Conservation (phyloP, 2,113 vertebrate genomes). For the Acrocephalus kingi region DNA sequence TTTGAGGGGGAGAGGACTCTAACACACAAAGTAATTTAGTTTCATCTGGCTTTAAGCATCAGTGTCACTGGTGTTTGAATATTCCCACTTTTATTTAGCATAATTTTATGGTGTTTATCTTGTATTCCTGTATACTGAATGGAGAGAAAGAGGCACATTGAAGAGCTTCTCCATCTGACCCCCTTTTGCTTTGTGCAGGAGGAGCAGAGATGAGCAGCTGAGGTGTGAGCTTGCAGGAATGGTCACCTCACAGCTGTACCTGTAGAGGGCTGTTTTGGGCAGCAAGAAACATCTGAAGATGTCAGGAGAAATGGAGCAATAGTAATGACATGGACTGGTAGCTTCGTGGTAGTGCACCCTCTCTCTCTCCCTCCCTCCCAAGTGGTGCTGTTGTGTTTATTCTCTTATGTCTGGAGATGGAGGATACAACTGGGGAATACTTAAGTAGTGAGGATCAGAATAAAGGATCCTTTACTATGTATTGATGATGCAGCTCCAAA, state of each 20-base stretch:
- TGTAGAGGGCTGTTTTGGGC: not conserved
- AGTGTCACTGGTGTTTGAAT: fast-evolving
- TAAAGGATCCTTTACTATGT: not conserved
- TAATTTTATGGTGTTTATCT: not conserved
- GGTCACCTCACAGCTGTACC: fast-evolving
- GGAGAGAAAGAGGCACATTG: not conserved
- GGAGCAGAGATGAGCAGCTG: not conserved
- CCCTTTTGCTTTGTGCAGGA: fast-evolving
- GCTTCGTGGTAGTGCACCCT: fast-evolving
- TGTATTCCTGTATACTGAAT: not conserved
- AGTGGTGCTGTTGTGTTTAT: not conserved
- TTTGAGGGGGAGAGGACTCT: not conserved
- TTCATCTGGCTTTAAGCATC: not conserved
- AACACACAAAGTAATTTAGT: not conserved
- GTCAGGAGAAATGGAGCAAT: not conserved
- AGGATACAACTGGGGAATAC: not conserved
- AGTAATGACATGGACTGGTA: not conserved
- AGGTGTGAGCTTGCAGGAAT: not conserved
- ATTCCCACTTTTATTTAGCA: not conserved
- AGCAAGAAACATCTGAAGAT: not conserved
- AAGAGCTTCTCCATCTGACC: not conserved
- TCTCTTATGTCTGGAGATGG: not conserved
- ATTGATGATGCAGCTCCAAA: not conserved
- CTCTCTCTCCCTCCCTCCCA: not conserved
- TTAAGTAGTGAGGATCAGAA: not conserved